A percentile compares a stretch with the other conserved stretches of the same genome.
These are phyloP conservation scores for Sisor rabdophorus DNA, from an alignment of 2,113 vertebrate genomes.

Conservation along the genomic window DNA sequence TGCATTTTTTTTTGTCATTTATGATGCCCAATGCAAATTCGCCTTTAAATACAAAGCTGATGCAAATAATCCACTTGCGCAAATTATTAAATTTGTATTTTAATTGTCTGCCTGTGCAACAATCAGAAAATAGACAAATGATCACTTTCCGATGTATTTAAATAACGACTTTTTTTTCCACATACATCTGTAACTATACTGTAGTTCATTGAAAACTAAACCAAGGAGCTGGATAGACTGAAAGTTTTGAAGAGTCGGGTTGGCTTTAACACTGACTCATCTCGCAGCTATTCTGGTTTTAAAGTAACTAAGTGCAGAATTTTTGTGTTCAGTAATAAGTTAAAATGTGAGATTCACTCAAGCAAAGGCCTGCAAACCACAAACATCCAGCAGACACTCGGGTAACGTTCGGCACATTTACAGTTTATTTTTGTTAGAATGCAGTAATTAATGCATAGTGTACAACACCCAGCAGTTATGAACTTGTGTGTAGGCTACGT, in stretches of 20 bases:
- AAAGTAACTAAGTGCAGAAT: background rate
- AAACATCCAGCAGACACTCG: background rate
- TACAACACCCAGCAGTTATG: background rate
- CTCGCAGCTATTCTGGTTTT: background rate
- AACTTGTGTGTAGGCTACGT: background rate
- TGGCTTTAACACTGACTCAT: slow-evolving; percentile 4
- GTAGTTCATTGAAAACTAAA: background rate
- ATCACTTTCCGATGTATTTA: too few relatives aligned
- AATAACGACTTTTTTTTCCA: too few relatives aligned
- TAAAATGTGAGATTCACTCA: background rate
- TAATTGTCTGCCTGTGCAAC: too few relatives aligned
- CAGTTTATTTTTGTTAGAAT: background rate
- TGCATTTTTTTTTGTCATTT: too few relatives aligned
- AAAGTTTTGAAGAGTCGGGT: slow-evolving; percentile 1
- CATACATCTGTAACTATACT: background rate
- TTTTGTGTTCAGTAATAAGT: background rate
- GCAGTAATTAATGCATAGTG: background rate
- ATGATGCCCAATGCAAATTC: too few relatives aligned
- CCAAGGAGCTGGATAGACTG: background rate
- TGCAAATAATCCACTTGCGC: too few relatives aligned
- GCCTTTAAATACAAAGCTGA: too few relatives aligned
- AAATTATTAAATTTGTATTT: too few relatives aligned
- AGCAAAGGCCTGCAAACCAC: background rate
- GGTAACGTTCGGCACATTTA: background rate
- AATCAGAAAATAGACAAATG: too few relatives aligned